Percentiles rank a stretch among this genome's conserved stretches.
phyloP scores from a whole-genome alignment of 2,888 invertebrate genomes.

The Portevinia maculata region DNA sequence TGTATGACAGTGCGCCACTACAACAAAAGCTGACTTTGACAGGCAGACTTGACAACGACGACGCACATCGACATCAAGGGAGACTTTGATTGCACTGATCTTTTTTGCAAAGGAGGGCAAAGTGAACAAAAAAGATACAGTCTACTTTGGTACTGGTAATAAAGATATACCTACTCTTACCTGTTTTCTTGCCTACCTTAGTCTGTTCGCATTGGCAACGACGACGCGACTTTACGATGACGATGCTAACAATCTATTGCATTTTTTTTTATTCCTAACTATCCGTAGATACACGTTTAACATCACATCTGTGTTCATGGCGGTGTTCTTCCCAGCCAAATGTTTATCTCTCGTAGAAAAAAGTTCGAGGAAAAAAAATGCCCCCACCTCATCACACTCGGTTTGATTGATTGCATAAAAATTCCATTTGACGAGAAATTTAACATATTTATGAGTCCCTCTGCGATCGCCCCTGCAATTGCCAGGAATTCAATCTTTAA shows the following conservation, averaged over 20 bases:
- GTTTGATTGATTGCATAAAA: slow-evolving; percentile 75
- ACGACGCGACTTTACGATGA: slow-evolving; percentile 3
- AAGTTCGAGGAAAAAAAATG: slow-evolving; percentile 32
- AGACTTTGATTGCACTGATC: slow-evolving; percentile 28
- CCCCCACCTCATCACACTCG: slow-evolving; percentile 57
- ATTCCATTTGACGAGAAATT: slow-evolving; percentile 75
- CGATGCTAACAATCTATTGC: slow-evolving; percentile 39
- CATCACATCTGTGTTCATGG: not conserved
- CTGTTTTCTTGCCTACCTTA: slow-evolving; percentile 46
- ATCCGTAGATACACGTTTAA: slow-evolving; percentile 18
- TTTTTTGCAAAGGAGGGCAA: slow-evolving; percentile 4
- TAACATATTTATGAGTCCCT: slow-evolving; percentile 75
- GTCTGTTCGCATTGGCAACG: slow-evolving; percentile 38
- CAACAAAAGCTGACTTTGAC: slow-evolving; percentile 57
- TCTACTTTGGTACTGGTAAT: slow-evolving; percentile 3
- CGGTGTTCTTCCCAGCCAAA: slow-evolving; percentile 30
- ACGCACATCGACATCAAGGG: slow-evolving; percentile 35
- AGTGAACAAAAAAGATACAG: not conserved
- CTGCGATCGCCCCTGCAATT: slow-evolving; percentile 37
- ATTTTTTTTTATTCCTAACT: slow-evolving; percentile 39
- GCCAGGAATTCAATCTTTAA: slow-evolving; percentile 47
- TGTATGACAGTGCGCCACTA: slow-evolving; percentile 43
- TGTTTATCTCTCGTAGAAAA: not conserved
- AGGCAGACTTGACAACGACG: slow-evolving; percentile 62
- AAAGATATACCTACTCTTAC: slow-evolving; percentile 11